Evolutionary conservation across 1,140 invertebrate genomes (phyloP), one percentile per base, ranked within the genome.

Genomic region (Apis laboriosa): DNA sequence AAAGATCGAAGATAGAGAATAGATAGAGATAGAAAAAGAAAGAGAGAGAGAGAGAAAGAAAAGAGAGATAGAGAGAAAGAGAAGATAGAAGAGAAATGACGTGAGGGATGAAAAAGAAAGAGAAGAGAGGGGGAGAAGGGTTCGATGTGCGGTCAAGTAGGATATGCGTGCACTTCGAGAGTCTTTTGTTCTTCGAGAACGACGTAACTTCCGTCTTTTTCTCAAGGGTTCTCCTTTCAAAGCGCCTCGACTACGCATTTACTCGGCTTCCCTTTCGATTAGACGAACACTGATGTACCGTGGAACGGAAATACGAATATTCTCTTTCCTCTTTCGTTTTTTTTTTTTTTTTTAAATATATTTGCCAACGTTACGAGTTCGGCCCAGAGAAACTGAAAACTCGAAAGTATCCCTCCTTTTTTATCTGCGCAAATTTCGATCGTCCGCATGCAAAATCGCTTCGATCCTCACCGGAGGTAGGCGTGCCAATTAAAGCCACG

Each of bases 81-180:
- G 28, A 28, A 24, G 61, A 55, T 12, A 53, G 15, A 67, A 71
- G 5, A 43, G 34, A 28, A 61, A 21, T 19, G 56, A 21, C 21
- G 21, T 5, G 56, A 21, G 15, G 17, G 8, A 19, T 19, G 56
- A 19, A 9, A 9, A 19, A 58, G 19, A 21, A 58, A 9, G 21
- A 58, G 17, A 19, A 51, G 56, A 43, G 12, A 12, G 51, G 28
- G 21, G 55, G 12, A 34, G 11, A 43, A 17, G 60, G 12, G 63
- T 80, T 80, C 66, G 66, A 73, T 80, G 64, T 84, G 82, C 76
- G 78, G 75, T 85, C 51, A 77, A 72, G 55, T 84, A 66, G 66
- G 67, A 86, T 84, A 83, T 88, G 86, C 86, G 86, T 88, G 87
- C 76, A 86, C 87, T 88, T 88, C 87, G 80, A 84, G 80, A 67